These are phyloP conservation scores for Indicator indicator DNA, from an alignment of 2,113 vertebrate species.

Conservation along the genomic window DNA sequence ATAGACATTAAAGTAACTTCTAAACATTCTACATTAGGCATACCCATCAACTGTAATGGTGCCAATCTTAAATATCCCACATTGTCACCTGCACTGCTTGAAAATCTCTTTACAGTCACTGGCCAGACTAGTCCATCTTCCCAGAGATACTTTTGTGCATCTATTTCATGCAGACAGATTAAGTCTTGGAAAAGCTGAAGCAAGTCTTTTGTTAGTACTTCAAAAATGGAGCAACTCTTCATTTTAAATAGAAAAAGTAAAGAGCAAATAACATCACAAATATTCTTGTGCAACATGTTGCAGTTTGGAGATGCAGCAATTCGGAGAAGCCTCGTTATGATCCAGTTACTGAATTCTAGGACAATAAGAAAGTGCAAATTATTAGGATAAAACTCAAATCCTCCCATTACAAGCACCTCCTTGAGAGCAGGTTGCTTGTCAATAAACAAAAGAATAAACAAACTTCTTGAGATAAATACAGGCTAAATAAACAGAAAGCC, in stretches of 20 bases:
- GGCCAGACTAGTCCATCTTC: conserved; percentile 79
- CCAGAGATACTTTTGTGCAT: background rate
- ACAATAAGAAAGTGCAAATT: background rate
- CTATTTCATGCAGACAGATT: conserved; percentile 74
- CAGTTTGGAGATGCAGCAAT: conserved; percentile 90
- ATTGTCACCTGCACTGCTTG: conserved; percentile 55
- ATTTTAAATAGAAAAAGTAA: conserved; percentile 89
- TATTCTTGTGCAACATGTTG: conserved; percentile 81
- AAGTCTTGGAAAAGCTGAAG: conserved; percentile 85
- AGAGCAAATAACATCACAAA: conserved; percentile 87
- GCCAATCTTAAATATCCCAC: conserved; percentile 82
- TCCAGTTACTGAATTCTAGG: conserved; percentile 95
- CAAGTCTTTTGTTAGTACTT: conserved; percentile 82
- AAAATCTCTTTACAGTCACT: conserved; percentile 77
- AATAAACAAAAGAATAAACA: background rate
- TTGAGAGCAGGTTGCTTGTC: background rate
- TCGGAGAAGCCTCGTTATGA: conserved; percentile 87
- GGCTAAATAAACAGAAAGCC: background rate
- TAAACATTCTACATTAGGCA: conserved; percentile 84
- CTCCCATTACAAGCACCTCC: background rate
- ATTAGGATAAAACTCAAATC: background rate
- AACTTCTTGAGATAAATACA: background rate
- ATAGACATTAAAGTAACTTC: conserved; percentile 78
- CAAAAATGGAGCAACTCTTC: conserved; percentile 84
- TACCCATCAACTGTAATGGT: conserved; percentile 78